Conservation (phyloP, 2,113 vertebrate species). For the Edolisoma coerulescens region DNA sequence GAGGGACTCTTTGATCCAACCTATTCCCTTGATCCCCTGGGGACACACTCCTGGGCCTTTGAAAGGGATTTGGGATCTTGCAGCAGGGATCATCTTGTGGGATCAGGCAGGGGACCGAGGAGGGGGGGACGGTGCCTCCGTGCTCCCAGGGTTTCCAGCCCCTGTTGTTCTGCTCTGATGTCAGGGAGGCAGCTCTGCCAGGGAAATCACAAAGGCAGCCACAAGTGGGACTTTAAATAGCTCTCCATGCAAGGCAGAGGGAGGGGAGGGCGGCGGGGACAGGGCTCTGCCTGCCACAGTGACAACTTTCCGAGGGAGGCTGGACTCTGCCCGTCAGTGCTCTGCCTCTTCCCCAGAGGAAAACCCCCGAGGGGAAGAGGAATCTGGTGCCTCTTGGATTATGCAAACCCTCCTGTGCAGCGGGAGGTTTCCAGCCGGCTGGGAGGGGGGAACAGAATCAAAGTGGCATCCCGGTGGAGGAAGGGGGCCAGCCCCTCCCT, state of each 20-base stretch:
- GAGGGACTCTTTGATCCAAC: not conserved
- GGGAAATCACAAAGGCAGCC: constrained; percentile 58
- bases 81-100: not conserved
- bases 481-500: not conserved
- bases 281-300: constrained; percentile 39
- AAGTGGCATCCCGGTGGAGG: not conserved
- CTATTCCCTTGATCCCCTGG: not conserved
- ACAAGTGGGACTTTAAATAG: constrained; percentile 69
- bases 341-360: constrained; percentile 42
- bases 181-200: constrained; percentile 38
- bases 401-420: constrained; percentile 5
- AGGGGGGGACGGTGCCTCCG: not conserved
- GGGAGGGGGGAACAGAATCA: not conserved
- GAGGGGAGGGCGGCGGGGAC: not conserved
- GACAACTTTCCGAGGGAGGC: constrained; percentile 46
- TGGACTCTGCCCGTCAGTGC: constrained; percentile 48
- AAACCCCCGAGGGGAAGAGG: constrained; percentile 32
- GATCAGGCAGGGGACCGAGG: accelerated
- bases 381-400: not conserved
- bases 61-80: not conserved
- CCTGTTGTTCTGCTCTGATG: constrained; percentile 26
- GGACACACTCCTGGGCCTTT: not conserved
- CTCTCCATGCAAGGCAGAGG: not conserved
- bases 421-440: accelerated
- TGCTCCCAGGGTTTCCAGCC: not conserved